Base-by-base conservation (phyloP, 2,888 invertebrate genomes). In the Gasteruption jaculator region DNA sequence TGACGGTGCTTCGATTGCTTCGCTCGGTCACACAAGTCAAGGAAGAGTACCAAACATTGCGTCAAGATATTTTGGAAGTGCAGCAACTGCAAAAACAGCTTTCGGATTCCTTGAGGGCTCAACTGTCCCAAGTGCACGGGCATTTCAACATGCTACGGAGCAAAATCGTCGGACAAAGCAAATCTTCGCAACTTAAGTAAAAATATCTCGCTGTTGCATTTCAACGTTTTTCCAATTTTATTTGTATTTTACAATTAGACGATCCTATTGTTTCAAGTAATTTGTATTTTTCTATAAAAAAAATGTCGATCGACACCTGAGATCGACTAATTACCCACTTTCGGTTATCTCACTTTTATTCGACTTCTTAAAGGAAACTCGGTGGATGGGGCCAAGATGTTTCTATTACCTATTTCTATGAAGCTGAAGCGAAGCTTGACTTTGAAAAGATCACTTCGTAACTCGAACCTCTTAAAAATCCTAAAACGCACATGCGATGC, bases 81-180 rank as follows among this genome's bases (percentile, higher is more conserved):
- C 87, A 88, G 64, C 85, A 85, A 49, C 70, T 88, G 56, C 87
- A 88, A 70, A 79, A 83, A 52, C 86, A 89, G 72, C 77, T 88
- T 55, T 85, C 85, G 24, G 79, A 78, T 45, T 79, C 85, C n/a
- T 77, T 88, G 48, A 81, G 84, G 52, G 74, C 79, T 45, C 87
- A 88, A 66, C 76, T 88, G 60, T 74, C 78, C 30, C 74, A 81
- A 53, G 83, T 88, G 67, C 86, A 86, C 66, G 80, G 83, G 41
- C 84, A 83, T 61, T 88, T 85, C 68, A 82, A 83, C 58, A 71
- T 79, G 48, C 74, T 88, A 29, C 81, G 86, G 45, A 82, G 85
- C 58, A 80, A 82, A 53, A 79, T 86, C 54, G 80, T 80, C 43
- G 76, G 76, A 14, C 58, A 61, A 12, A 55, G 45, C 20, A 65